Percentiles rank a stretch among this genome's conserved stretches.
phyloP scores from a whole-genome alignment of 2,888 invertebrate species.

The Pseudoips prasinana region DNA sequence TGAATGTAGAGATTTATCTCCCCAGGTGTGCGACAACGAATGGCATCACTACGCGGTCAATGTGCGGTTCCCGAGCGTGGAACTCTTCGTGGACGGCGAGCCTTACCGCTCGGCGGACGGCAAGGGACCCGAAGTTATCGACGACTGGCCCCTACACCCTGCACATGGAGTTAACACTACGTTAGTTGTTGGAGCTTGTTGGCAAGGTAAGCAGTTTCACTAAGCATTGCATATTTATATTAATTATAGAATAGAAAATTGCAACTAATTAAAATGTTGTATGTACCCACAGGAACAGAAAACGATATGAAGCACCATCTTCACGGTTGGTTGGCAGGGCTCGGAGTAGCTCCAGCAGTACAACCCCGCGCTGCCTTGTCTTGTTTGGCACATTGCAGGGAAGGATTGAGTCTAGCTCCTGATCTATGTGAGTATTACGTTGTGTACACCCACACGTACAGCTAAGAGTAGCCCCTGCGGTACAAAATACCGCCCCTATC shows the following conservation, averaged over 20 bases:
- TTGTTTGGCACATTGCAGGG: slow-evolving; percentile 91
- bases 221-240: no score
- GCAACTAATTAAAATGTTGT: no score
- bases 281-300: slow-evolving; percentile 85
- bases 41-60: slow-evolving; percentile 99
- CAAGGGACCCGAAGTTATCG: slow-evolving; percentile 96
- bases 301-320: slow-evolving; percentile 95
- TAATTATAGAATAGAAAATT: no score
- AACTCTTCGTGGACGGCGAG: slow-evolving; percentile 94
- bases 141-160: slow-evolving; percentile 99
- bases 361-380: slow-evolving; percentile 88
- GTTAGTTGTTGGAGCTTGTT: slow-evolving; percentile 97
- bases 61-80: slow-evolving; percentile 95
- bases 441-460: slow-evolving; percentile 58
- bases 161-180: slow-evolving; percentile 97
- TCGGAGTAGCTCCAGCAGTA: slow-evolving; percentile 88
- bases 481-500: no score
- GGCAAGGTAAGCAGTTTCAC: slow-evolving; percentile 85
- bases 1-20: no score
- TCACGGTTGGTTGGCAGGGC: slow-evolving; percentile 93
- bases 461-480: neutral
- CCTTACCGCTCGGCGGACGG: slow-evolving; percentile 69
- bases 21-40: slow-evolving; percentile 96
- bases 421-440: slow-evolving; percentile 61
- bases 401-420: slow-evolving; percentile 84